Conservation (phyloP, 2,113 vertebrate species). For the Scomber japonicus region DNA sequence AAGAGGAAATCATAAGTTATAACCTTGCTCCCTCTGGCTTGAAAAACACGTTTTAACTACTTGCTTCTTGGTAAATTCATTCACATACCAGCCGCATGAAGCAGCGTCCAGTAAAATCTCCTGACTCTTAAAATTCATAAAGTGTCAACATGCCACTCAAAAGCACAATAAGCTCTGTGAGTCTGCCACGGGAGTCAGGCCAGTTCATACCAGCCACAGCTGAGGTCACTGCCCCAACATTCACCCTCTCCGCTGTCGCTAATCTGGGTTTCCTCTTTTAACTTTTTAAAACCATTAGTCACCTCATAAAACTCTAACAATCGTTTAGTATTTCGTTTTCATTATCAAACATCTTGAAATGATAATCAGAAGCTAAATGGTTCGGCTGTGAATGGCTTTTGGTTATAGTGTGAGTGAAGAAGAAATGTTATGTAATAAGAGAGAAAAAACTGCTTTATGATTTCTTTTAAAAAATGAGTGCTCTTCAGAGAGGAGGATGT, state of each 20-base stretch:
- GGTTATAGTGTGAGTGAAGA: constrained; percentile 32
- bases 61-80: constrained; percentile 42
- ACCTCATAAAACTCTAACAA: constrained; percentile 56
- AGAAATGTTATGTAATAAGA: constrained; percentile 40
- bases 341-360: constrained; percentile 67
- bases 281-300: constrained; percentile 56
- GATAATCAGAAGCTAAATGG: constrained; percentile 42
- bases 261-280: constrained; percentile 48
- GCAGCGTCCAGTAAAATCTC: constrained; percentile 49
- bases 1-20: constrained; percentile 53
- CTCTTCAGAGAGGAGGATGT: neutral
- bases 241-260: constrained; percentile 31
- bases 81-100: constrained; percentile 58
- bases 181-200: neutral
- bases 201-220: constrained; percentile 34
- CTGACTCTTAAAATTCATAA: constrained; percentile 61
- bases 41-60: constrained; percentile 15
- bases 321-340: constrained; percentile 43
- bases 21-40: constrained; percentile 42
- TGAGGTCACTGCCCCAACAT: constrained; percentile 33
- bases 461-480: constrained; percentile 27
- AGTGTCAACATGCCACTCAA: constrained; percentile 64
- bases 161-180: constrained; percentile 52
- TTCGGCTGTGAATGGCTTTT: constrained; percentile 36
- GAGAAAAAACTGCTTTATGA: constrained; percentile 1